Base-by-base conservation (phyloP, 2,797 vertebrate genomes). In the Schizothorax lantsangensis region DNA sequence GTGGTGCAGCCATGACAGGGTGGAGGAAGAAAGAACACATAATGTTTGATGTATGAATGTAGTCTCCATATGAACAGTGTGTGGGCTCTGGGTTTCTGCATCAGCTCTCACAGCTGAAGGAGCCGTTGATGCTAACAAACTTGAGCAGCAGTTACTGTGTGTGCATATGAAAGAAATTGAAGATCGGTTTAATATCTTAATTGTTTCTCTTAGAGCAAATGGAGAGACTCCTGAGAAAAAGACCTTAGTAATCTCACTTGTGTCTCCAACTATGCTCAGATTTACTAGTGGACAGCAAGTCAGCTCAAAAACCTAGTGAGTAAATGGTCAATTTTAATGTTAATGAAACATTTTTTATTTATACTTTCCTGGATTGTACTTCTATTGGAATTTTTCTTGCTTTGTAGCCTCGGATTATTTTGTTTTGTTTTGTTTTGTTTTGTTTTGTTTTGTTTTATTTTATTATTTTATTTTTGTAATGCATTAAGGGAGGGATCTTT, bases 1-100 rank as follows among this genome's bases (percentile, higher is more conserved):
- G 64, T 72, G 84, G 69, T n/a, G 77, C 77, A 71, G 36, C 77
- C 84, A 79, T 85, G 84, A 85, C 84, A 59, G 49, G 77, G 47
- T 72, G 84, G 52, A 84, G 83, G 72, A 66, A 75, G 57, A 77
- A n/a, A 66, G 30, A 66, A 36, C 79, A 45, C 57, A 75, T 54
- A 23, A 47, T 66, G 57, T 71, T 71, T 71, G 49, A 79, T 85
- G 52, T 54, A 59, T 79, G 75, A 85, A 79, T 69, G 74, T 45
- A 45, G 66, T 59, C 49, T 78, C 64, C 66, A 79, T 85, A 79
- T 85, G 84, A 79, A 68, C 73, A 19, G 73, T 78, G 73, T 43
- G 64, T 43, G 75, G 64, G 64, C 5, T 74, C 59, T 66, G 49
- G 11, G 33, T 49, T 54, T 68, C 19, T 71, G 23, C n/a, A 17